Conservation (phyloP, 2,888 invertebrate species). For the Parnassius smintheus region DNA sequence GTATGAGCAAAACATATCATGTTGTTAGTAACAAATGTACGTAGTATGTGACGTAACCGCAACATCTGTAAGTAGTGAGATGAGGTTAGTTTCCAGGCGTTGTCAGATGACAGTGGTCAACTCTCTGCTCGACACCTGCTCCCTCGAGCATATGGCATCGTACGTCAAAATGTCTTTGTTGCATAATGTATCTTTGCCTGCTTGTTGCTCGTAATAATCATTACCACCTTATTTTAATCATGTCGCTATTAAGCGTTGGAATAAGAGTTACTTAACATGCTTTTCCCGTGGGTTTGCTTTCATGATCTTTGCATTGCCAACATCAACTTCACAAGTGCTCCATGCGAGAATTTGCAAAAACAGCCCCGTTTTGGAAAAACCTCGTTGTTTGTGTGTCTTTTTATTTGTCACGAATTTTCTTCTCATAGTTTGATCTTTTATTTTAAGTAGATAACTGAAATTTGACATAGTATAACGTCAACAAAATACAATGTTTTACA, state of each 20-base stretch:
- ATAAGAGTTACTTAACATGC: not conserved
- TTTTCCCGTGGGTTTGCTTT: no score
- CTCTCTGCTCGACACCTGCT: slow-evolving; percentile 16
- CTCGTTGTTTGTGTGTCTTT: no score
- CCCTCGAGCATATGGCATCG: slow-evolving; percentile 11
- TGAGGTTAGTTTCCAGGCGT: slow-evolving; percentile 17
- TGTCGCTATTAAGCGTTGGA: not conserved
- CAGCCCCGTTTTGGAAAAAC: no score
- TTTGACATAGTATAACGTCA: no score
- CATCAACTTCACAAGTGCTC: no score
- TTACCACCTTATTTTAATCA: not conserved
- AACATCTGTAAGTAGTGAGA: slow-evolving; percentile 4
- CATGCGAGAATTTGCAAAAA: no score
- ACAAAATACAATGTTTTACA: no score
- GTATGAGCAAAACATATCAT: no score
- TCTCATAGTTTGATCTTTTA: no score
- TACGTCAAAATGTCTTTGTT: slow-evolving; percentile 13
- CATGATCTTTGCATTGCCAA: no score
- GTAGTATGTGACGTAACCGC: not conserved
- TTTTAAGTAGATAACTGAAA: no score
- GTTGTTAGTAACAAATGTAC: slow-evolving; percentile 1
- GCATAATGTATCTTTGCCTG: slow-evolving; percentile 26
- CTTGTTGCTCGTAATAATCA: not conserved
- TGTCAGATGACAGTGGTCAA: slow-evolving; percentile 24
- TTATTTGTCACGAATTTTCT: no score